A percentile compares a stretch with the other conserved stretches of the same genome.
These are phyloP conservation scores for Thereva unica DNA, from an alignment of 2,888 invertebrate genomes.

Conservation along the genomic window DNA sequence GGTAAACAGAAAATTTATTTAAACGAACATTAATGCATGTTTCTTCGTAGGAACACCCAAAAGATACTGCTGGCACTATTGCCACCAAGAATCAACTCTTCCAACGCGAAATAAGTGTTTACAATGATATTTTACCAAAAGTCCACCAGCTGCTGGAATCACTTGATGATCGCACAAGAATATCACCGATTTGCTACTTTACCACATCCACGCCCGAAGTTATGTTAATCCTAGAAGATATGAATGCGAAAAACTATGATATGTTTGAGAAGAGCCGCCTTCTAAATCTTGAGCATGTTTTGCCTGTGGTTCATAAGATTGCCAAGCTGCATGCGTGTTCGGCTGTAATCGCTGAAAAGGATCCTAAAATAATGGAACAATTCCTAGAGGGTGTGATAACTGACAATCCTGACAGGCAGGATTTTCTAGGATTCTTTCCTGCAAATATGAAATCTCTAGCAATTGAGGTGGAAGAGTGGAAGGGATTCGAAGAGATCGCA, in stretches of 20 bases:
- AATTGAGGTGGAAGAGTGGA: slow-evolving; percentile 54
- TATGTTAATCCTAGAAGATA: slow-evolving; percentile 62
- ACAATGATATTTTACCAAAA: slow-evolving; percentile 53
- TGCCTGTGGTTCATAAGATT: slow-evolving; percentile 60
- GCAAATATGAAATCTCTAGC: slow-evolving; percentile 54
- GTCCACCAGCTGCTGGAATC: slow-evolving; percentile 51
- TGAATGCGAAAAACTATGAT: slow-evolving; percentile 60
- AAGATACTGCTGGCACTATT: slow-evolving; percentile 54
- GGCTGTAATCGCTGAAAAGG: slow-evolving; percentile 50
- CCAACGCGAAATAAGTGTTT: slow-evolving; percentile 54
- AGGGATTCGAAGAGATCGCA: slow-evolving; percentile 54
- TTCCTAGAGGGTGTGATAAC: slow-evolving; percentile 55
- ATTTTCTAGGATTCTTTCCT: slow-evolving; percentile 54
- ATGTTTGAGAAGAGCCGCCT: slow-evolving; percentile 62
- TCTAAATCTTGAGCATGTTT: slow-evolving; percentile 61
- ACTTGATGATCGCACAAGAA: slow-evolving; percentile 52
- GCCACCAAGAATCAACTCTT: slow-evolving; percentile 55
- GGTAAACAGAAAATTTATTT: slow-evolving; percentile 41
- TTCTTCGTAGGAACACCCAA: slow-evolving; percentile 52
- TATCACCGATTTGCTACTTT: slow-evolving; percentile 55
- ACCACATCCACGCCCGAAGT: slow-evolving; percentile 56
- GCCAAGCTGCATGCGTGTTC: slow-evolving; percentile 65
- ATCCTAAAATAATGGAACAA: slow-evolving; percentile 51
- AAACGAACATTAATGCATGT: slow-evolving; percentile 7
- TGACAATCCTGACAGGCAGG: slow-evolving; percentile 54